phyloP scores from a whole-genome alignment of 2,888 invertebrate species.

The Steinernema carpocapsae region DNA sequence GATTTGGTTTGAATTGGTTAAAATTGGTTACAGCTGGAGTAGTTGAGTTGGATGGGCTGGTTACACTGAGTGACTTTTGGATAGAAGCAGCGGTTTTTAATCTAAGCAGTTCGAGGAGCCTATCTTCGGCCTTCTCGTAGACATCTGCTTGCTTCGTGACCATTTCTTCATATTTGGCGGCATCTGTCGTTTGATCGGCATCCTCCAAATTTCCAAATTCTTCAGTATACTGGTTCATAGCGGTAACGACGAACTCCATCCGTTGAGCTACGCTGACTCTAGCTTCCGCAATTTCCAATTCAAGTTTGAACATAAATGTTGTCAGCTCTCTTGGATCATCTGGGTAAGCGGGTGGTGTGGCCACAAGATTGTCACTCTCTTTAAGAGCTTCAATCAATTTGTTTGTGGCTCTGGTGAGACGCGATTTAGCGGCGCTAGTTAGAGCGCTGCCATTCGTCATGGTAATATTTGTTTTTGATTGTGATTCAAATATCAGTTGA shows the following conservation, averaged over 20 bases:
- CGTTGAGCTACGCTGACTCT: background rate
- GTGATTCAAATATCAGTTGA: background rate
- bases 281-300: background rate
- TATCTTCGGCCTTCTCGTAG: background rate
- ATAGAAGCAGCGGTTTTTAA: background rate
- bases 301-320: background rate
- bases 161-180: background rate
- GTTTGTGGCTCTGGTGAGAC: background rate
- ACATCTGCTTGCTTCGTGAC: too few species aligned
- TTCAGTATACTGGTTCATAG: background rate
- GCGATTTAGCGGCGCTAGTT: background rate
- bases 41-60: background rate
- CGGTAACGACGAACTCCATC: background rate
- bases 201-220: background rate
- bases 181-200: background rate
- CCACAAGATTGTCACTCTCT: background rate
- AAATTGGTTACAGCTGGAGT: too few species aligned
- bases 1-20: too few species aligned
- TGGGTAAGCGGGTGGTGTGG: background rate
- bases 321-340: background rate
- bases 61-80: background rate
- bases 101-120: background rate
- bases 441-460: background rate
- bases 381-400: background rate
- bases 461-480: background rate